Evolutionary conservation across 2,888 invertebrate species (phyloP), one percentile per base, ranked within the genome.

Genomic region (Sacculina carcini): DNA sequence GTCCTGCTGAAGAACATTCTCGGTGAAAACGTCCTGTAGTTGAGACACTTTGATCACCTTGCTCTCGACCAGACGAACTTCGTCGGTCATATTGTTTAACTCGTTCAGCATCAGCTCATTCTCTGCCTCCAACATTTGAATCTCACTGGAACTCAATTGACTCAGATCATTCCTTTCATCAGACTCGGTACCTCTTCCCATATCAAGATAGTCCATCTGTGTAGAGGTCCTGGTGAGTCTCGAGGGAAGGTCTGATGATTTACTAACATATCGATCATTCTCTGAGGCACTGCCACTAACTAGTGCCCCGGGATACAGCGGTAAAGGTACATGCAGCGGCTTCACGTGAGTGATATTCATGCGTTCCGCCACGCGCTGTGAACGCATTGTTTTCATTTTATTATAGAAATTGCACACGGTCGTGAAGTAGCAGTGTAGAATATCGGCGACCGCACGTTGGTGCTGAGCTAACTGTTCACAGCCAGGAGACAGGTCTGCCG

Each of bases 1-100:
- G 62, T 94, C 90, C 70, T 94, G 94, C 63, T 87, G 78, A 50
- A 92, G 67, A 23, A 98, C 76, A 81, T 96, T 73, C 55, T 96
- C 94, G 12, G 92, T 84, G 61, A 98, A 92, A 57, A 90, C 77
- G 65, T 92, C 85, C 64, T 98, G 96, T 26, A 98, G 68, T 64
- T 85, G 82, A 2, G 92, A 85, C 60, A 98, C 92, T 36, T 56
- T 87, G 1, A 90, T 78, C 1, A 98, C 90, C 70, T 90, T 90
- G 60, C 76, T 79, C 61, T 83, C 83, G 60, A 86, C 84, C 63
- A 79, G 82, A 64, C 77, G 78, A 1, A 92, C 85, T 68, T 94
- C 92, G 61, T 89, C 86, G 0, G 81, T 79, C 62, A 89, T 71
- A 52, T 78, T 82, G 63, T 85, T 87, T 47, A 94, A 68, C 59